Base-by-base conservation (phyloP, 2,797 vertebrate species). In the Cygnus olor region DNA sequence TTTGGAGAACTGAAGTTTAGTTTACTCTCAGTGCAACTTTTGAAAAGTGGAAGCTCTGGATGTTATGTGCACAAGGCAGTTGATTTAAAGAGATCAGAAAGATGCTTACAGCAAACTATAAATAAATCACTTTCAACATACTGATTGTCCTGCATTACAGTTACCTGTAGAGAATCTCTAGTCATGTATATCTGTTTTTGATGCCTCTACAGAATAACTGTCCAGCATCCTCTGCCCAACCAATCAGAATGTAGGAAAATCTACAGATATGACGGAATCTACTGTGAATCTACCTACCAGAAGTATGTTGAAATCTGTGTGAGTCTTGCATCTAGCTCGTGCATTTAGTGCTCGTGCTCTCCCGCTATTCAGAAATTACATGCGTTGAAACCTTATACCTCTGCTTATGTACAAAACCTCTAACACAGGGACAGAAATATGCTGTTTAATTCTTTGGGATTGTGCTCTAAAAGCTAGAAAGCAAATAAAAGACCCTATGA, bases 241-340 rank as follows among this genome's bases (percentile, higher is more conserved):
- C 98, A 98, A 97, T 98, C 98, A 98, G 98, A 98, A 98, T 98
- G 98, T 98, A 98, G 98, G 98, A 98, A 98, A 98, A 98, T 98
- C 98, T 98, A 98, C 98, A 97, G 98, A 97, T 98, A 98, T 98
- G 98, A 98, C 98, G 98, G 98, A 96, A 98, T 98, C 98, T 98
- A 98, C 98, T 98, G 98, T 98, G 98, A 98, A 98, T 98, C 98
- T 98, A 98, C 98, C 98, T 98, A 98, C 98, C 98, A 98, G 98
- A 98, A 98, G 98, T 98, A 98, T 98, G 98, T 98, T 98, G 98
- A 98, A 98, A 98, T 98, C 98, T 98, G 98, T 98, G 98, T 98
- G 98, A 98, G 98, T 98, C 98, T 98, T 98, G 96, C 97, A 97
- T 98, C 97, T 98, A 98, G 98, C 98, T 98, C 98, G 94, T 98